A percentile compares a stretch with the other conserved stretches of the same genome.
phyloP scores from a whole-genome alignment of 2,888 invertebrate genomes.

The Xanthia togata region DNA sequence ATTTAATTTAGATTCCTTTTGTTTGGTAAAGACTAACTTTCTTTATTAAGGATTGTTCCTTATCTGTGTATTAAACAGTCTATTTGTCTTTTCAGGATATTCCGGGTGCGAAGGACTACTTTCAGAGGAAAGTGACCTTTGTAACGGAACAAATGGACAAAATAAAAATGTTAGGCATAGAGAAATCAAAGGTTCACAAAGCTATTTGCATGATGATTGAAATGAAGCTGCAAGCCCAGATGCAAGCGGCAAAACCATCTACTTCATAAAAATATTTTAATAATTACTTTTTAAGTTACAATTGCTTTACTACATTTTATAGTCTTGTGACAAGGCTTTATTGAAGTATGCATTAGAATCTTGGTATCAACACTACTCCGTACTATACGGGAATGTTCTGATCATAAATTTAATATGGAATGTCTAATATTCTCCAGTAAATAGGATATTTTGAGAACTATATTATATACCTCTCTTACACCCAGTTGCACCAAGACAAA shows the following conservation, averaged over 20 bases:
- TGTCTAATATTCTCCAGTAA: background rate
- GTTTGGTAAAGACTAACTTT: background rate
- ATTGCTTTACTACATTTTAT: conserved; percentile 56
- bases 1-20: background rate
- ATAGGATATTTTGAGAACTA: conserved; percentile 1
- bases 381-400: conserved; percentile 31
- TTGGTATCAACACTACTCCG: conserved; percentile 45
- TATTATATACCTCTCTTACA: background rate
- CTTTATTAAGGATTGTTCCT: background rate
- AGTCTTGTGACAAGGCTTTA: conserved; percentile 42
- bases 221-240: conserved; percentile 92
- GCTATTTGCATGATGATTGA: conserved; percentile 94
- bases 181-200: conserved; percentile 95
- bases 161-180: conserved; percentile 94
- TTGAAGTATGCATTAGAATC: conserved; percentile 60
- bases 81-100: conserved; percentile 90
- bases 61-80: conserved; percentile 3
- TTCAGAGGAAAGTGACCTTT: conserved; percentile 97
- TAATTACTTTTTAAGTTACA: conserved; percentile 49
- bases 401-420: conserved; percentile 38
- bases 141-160: conserved; percentile 98
- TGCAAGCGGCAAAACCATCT: conserved; percentile 82
- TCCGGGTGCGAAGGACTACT: conserved; percentile 96
- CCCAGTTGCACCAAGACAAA: too few species aligned
- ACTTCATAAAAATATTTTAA: conserved; percentile 78